These are phyloP conservation scores for Cynopterus brachyotis DNA, from an alignment of 2,113 vertebrate genomes.

Conservation along the genomic window DNA sequence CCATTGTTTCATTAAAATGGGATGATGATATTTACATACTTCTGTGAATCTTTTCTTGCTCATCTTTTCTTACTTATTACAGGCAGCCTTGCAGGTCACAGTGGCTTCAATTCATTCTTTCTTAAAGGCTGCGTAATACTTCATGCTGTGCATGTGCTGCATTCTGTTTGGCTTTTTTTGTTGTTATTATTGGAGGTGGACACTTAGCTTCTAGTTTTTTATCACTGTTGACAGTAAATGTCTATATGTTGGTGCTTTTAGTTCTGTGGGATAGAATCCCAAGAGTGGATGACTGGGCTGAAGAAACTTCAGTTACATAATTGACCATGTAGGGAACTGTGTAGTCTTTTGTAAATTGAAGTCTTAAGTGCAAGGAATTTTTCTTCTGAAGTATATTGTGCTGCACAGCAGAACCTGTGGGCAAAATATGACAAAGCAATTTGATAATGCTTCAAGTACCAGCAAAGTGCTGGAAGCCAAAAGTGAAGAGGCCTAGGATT, in stretches of 20 bases:
- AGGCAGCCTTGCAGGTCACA: not conserved
- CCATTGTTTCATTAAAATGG: not conserved
- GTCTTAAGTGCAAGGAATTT: not conserved
- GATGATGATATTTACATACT: not conserved
- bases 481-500: not conserved
- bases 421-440: not conserved
- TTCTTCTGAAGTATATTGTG: not conserved
- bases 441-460: not conserved
- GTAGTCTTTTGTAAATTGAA: constrained; percentile 31
- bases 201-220: not conserved
- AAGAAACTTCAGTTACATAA: constrained; percentile 9
- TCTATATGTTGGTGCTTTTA: not conserved
- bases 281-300: not conserved
- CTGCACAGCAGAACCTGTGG: not conserved
- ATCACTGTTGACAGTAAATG: not conserved
- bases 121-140: not conserved
- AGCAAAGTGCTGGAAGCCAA: not conserved
- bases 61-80: not conserved
- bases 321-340: not conserved
- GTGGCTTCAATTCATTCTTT: not conserved
- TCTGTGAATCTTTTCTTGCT: not conserved
- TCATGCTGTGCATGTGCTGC: not conserved
- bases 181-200: not conserved
- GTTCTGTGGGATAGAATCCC: constrained; percentile 13
- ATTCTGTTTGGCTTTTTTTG: not conserved